Conservation (phyloP, 2,888 invertebrate species). For the Drosophila seclusa region DNA sequence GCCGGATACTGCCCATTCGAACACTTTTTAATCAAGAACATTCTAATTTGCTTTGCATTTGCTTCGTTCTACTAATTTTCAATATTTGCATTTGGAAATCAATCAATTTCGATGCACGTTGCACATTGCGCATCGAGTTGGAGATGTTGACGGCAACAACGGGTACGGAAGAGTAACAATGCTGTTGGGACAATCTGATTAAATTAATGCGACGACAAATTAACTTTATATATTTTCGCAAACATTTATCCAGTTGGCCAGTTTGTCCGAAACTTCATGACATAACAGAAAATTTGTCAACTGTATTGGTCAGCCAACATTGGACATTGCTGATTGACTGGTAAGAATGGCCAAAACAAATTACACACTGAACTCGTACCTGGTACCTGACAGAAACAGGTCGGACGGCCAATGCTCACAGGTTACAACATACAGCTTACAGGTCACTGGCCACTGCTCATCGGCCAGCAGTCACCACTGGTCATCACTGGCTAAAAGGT, state of each 20-base stretch:
- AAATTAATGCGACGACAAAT: slow-evolving; percentile 58
- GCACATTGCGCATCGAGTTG: background rate
- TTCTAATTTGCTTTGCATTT: slow-evolving; percentile 11
- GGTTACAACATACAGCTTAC: background rate
- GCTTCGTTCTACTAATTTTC: slow-evolving; percentile 15
- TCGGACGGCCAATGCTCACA: slow-evolving; percentile 10
- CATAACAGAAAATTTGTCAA: slow-evolving; percentile 21
- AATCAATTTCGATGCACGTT: slow-evolving; percentile 25
- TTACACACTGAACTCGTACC: slow-evolving; percentile 47
- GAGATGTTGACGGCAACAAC: no score
- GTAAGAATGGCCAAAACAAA: slow-evolving; percentile 27
- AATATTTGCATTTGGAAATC: slow-evolving; percentile 39
- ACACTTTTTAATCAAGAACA: background rate
- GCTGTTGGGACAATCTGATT: slow-evolving; percentile 36
- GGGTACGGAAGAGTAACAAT: background rate
- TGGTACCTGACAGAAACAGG: slow-evolving; percentile 3
- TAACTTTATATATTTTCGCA: slow-evolving; percentile 46
- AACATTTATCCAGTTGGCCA: slow-evolving; percentile 32
- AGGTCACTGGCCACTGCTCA: slow-evolving; percentile 8
- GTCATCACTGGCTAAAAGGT: slow-evolving; percentile 42
- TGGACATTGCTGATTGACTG: slow-evolving; percentile 47
- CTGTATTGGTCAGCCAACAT: slow-evolving; percentile 6
- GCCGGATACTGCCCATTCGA: background rate
- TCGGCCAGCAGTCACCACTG: slow-evolving; percentile 8
- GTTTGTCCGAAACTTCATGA: slow-evolving; percentile 21